Conservation (phyloP, 2,113 vertebrate species). For the Pteropus alecto region DNA sequence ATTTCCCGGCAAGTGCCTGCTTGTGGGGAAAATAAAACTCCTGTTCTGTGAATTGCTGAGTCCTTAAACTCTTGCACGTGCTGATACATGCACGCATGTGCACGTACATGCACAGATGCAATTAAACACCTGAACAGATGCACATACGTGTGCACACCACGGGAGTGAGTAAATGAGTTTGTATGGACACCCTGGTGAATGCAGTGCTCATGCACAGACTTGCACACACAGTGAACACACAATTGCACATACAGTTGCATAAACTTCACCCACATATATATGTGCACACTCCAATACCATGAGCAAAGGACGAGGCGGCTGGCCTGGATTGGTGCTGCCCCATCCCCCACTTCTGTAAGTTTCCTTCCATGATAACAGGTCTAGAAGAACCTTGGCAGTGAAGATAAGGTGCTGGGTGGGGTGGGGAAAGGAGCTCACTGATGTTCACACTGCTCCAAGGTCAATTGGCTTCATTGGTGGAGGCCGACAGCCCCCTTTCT, state of each 20-base stretch:
- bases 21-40: neutral
- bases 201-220: neutral
- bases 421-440: neutral
- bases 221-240: neutral
- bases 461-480: neutral
- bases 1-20: slow-evolving; percentile 37
- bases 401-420: neutral
- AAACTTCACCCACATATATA: neutral
- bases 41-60: neutral
- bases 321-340: neutral
- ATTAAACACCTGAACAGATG: neutral
- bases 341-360: neutral
- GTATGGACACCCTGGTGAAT: neutral
- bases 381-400: neutral
- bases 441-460: fast-evolving
- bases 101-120: neutral
- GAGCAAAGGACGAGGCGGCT: neutral
- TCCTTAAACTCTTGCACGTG: neutral
- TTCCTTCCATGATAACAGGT: neutral
- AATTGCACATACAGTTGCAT: fast-evolving
- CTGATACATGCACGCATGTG: fast-evolving
- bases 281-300: neutral
- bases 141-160: fast-evolving
- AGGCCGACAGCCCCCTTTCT: neutral
- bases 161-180: too few species aligned